Evolutionary conservation across 2,113 vertebrate genomes (phyloP).

Genomic region (Pomatostomus ruficeps): DNA sequence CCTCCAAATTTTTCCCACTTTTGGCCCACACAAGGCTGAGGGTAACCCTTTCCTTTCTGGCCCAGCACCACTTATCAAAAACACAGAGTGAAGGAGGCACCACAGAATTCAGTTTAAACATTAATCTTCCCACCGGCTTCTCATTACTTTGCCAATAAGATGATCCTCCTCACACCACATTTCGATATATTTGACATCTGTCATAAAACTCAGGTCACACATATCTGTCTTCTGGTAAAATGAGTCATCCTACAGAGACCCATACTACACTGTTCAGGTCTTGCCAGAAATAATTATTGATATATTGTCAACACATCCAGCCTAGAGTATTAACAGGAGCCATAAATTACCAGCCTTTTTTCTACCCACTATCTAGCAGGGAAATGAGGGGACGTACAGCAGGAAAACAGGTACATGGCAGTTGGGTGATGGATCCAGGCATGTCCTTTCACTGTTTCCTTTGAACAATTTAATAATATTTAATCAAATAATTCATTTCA

Average conservation of each 20-base stretch:
- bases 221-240: slow-evolving; percentile 74
- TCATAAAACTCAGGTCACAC: slow-evolving; percentile 71
- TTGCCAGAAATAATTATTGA: slow-evolving; percentile 76
- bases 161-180: slow-evolving; percentile 69
- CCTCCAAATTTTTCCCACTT: background rate
- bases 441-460: background rate
- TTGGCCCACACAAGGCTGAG: background rate
- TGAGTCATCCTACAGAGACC: slow-evolving; percentile 64
- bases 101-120: slow-evolving; percentile 43
- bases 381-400: background rate
- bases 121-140: slow-evolving; percentile 69
- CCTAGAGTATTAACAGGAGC: slow-evolving; percentile 64
- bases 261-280: slow-evolving; percentile 1
- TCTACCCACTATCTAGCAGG: background rate
- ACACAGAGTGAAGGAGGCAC: background rate
- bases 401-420: background rate
- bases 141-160: slow-evolving; percentile 76
- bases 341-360: slow-evolving; percentile 65
- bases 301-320: slow-evolving; percentile 67
- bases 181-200: slow-evolving; percentile 75
- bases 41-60: slow-evolving; percentile 1
- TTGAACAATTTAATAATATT: background rate
- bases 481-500: background rate
- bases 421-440: background rate
- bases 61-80: background rate